Conservation (phyloP, 2,797 vertebrate species). For the Lophotriccus pileatus region DNA sequence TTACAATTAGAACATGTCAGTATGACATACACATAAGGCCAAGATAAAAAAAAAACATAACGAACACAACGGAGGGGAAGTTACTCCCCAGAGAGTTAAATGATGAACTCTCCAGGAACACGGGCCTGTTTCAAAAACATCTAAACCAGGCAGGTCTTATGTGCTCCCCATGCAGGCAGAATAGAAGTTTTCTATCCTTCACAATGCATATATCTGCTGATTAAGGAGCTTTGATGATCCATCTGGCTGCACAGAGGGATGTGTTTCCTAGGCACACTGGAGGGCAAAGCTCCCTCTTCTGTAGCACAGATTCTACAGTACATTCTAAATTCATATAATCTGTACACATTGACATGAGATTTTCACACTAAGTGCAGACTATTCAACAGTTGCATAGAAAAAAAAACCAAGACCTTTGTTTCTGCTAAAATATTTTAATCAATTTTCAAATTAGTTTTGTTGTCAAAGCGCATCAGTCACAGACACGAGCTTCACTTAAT, state of each 20-base stretch:
- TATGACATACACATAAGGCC: background rate
- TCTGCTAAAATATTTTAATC: background rate
- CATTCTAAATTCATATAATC: conserved; percentile 3
- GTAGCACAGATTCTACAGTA: background rate
- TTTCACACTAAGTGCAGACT: background rate
- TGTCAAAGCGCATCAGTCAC: background rate
- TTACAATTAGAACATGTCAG: background rate
- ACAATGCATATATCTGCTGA: background rate
- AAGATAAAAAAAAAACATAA: background rate
- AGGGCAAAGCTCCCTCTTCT: background rate
- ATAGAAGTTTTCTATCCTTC: background rate
- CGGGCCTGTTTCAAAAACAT: background rate
- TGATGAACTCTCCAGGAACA: background rate
- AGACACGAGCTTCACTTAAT: background rate
- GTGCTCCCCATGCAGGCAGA: background rate
- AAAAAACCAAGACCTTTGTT: background rate
- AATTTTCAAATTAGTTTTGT: background rate
- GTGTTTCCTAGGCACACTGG: background rate
- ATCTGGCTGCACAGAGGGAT: background rate
- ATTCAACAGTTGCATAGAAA: background rate
- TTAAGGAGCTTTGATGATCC: conserved; percentile 27
- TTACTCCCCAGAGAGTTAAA: background rate
- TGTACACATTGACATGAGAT: background rate
- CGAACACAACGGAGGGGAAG: background rate
- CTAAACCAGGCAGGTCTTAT: background rate